Evolutionary conservation across 1,140 invertebrate species (phyloP), one percentile per base, ranked within the genome.

Genomic region (Atta texana): DNA sequence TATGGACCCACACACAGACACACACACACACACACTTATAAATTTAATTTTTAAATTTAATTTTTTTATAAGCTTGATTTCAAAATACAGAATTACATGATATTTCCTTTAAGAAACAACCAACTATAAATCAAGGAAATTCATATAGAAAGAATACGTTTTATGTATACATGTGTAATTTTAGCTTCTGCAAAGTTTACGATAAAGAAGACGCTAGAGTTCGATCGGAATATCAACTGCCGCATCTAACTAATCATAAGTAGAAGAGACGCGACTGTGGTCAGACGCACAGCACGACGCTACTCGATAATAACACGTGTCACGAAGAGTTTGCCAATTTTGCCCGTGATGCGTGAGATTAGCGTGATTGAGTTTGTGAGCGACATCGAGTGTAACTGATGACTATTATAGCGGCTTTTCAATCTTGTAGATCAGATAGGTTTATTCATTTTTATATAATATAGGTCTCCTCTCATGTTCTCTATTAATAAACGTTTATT

Each of bases 371-470:
- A 8, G 28, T 80, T 34, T 80, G 44, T 80, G 44, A 80, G 68
- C 44, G 75, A 78, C 75, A n/a, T 78, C 18, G n/a, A 80, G 77
- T 68, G n/a, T 53, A 53, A 68, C 28, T 39, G 63, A 80, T 63
- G 21, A 28, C 16, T 28, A 63, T 77, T 63, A 49, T n/a, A 24
- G n/a, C 31, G 28, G 53, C 72, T 75, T 44, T 63, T n/a, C 34
- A 10, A 66, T 39, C 34, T 34, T 51, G 28, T 31, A 10, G 16
- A 28, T 55, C 18, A 49, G 1, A 64, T 77, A 77, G n/a, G 7
- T 28, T 77, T 49, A 49, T 77, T 77, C 16, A 28, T 64, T 77
- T 77, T 77, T 77, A 64, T 8, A n/a, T 49, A 75, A n/a, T 55
- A 55, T 55, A 61, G 21, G 16, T 63, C 31, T 34, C n/a, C 53